Evolutionary conservation across 2,888 invertebrate species (phyloP), one percentile per base, ranked within the genome.

Genomic region (Zygothrica quintamaculata): DNA sequence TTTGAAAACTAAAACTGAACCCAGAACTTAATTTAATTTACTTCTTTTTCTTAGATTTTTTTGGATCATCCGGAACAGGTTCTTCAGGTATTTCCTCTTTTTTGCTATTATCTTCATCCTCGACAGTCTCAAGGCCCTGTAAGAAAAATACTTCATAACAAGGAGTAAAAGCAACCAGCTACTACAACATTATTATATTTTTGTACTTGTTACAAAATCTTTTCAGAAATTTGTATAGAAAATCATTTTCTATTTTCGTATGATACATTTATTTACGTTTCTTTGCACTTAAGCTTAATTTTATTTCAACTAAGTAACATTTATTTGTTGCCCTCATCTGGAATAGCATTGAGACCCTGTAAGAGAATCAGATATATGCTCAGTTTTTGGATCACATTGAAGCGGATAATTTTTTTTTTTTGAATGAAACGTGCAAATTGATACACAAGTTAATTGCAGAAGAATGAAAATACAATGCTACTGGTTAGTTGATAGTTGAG

Each of bases 291-390:
- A 84, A 80, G 65, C 61, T 77, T 74, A 84, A 71, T 50, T 58
- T 47, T 76, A 71, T 60, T 78, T 51, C 56, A 48, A 65, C 88
- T 88, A 84, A 53, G 29, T 65, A 43, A 87, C 37, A 67, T 55
- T 70, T 70, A 75, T 11, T 65, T 73, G 60, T 67, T 74, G 48
- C 73, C 57, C 66, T 91, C 86, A 90, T 94, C 93, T 44, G 93
- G 92, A 81, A 94, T 92, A 37, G 91, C 62, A 44, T 94, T 93
- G 78, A 94, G 91, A 9, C 94, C 94, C 94, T 93, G 91, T 59
- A 93, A 93, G 62, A 62, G 75, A 84, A 52, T 50, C 1, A 44
- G 8, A 66, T 12, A n/a, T 13, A 15, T 18, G 46, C 58, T 61
- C 53, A 43, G 43, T 33, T 50, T 39, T 67, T 46, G 31, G 43